A percentile compares a stretch with the other conserved stretches of the same genome.
phyloP scores from a whole-genome alignment of 2,113 vertebrate species.

The Thinocorus orbignyianus region DNA sequence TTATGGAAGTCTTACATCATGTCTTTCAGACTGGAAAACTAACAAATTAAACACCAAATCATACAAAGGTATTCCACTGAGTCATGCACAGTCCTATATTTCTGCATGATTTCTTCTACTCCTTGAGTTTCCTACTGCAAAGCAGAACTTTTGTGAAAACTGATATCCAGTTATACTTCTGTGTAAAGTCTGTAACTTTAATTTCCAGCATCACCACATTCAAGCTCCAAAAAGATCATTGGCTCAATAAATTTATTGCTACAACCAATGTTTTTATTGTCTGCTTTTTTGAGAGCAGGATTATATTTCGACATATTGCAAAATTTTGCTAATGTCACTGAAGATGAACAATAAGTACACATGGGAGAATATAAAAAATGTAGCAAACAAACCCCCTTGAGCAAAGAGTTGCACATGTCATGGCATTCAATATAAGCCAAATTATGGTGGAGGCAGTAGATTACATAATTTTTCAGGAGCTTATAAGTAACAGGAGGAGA shows the following conservation, averaged over 20 bases:
- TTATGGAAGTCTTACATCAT: background rate
- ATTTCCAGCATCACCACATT: background rate
- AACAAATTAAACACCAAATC: too few species aligned
- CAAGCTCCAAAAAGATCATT: background rate
- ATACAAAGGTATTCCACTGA: background rate
- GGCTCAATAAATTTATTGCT: background rate
- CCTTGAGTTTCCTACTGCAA: background rate
- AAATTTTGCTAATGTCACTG: background rate
- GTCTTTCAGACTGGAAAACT: too few species aligned
- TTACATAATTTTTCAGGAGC: background rate
- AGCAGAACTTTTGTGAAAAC: background rate
- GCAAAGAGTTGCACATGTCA: background rate
- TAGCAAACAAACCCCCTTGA: background rate
- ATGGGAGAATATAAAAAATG: background rate
- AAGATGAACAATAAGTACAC: background rate
- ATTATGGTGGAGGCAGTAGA: background rate
- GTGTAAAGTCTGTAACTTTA: background rate
- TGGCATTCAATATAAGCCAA: background rate
- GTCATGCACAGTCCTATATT: background rate
- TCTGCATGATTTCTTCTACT: background rate
- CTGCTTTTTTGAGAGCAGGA: background rate
- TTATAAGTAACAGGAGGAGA: background rate
- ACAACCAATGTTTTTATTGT: background rate
- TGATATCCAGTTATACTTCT: background rate
- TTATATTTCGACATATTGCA: background rate